Evolutionary conservation across 2,797 vertebrate genomes (phyloP).

Genomic region (Heliangelus exortis): DNA sequence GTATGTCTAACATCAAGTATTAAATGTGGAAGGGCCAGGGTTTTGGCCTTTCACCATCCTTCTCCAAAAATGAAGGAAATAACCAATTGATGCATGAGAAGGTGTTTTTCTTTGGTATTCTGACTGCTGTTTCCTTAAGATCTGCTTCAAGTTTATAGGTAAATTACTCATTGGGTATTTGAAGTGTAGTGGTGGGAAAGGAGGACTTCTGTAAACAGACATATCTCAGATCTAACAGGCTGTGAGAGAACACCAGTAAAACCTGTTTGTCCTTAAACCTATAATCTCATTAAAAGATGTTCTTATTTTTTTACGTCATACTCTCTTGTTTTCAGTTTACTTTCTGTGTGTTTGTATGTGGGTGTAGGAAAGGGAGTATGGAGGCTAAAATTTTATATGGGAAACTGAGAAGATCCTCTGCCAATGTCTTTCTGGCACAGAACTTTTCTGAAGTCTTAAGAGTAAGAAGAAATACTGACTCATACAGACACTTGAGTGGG

Average conservation of each 20-base stretch:
- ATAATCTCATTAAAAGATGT: neutral
- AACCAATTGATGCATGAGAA: neutral
- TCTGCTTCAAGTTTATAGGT: neutral
- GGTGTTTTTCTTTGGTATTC: neutral
- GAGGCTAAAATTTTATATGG: neutral
- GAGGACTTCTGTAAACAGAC: neutral
- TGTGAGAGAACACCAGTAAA: neutral
- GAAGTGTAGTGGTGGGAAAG: neutral
- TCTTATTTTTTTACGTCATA: neutral
- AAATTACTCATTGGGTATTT: neutral
- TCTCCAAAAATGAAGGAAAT: neutral
- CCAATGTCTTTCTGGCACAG: neutral
- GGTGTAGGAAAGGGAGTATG: neutral
- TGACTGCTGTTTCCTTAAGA: neutral
- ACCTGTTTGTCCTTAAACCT: neutral
- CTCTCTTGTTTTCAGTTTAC: neutral
- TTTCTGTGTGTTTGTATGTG: neutral
- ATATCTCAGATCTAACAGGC: neutral
- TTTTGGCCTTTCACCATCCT: neutral
- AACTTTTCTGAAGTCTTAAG: neutral
- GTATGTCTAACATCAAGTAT: neutral
- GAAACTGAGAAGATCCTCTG: neutral
- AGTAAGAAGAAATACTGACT: neutral
- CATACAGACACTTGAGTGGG: neutral
- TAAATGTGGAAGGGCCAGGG: neutral